phyloP scores from a whole-genome alignment of 2,888 invertebrate genomes.

The Diploptera punctata region DNA sequence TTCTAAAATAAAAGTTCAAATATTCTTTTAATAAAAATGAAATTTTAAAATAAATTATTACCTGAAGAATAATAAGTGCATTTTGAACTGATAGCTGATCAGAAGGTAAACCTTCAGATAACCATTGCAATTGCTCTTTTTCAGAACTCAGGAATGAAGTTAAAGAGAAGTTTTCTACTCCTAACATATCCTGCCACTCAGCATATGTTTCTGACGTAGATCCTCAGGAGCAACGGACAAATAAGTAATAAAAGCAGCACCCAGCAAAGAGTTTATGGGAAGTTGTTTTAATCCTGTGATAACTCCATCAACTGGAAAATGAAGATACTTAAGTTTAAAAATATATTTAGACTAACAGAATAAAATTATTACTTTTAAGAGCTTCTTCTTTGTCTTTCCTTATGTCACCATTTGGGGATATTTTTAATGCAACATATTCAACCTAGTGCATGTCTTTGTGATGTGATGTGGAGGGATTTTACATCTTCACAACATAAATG shows the following conservation, averaged over 20 bases:
- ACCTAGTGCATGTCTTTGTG: no score
- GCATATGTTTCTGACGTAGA: conserved; percentile 60
- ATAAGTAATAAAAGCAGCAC: conserved; percentile 81
- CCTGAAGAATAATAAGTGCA: conserved; percentile 78
- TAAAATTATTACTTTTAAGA: no score
- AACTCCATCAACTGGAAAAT: conserved; percentile 64
- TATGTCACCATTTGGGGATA: no score
- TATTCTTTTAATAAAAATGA: no score
- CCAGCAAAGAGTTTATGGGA: conserved; percentile 70
- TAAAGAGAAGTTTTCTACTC: conserved; percentile 59
- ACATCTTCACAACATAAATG: no score
- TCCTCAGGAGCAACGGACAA: conserved; percentile 74
- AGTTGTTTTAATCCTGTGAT: conserved; percentile 67
- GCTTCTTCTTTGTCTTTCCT: no score
- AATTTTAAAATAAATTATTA: no score
- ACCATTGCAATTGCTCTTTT: conserved; percentile 84
- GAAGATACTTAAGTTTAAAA: no score
- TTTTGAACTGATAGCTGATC: conserved; percentile 83
- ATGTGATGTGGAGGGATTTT: no score
- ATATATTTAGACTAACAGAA: no score
- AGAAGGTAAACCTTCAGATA: conserved; percentile 81
- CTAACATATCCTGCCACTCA: conserved; percentile 54
- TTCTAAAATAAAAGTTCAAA: no score
- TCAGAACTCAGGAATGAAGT: conserved; percentile 68
- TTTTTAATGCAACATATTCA: no score